Evolutionary conservation across 1,140 invertebrate species (phyloP), one percentile per base, ranked within the genome.

Genomic region (Goniozus legneri): DNA sequence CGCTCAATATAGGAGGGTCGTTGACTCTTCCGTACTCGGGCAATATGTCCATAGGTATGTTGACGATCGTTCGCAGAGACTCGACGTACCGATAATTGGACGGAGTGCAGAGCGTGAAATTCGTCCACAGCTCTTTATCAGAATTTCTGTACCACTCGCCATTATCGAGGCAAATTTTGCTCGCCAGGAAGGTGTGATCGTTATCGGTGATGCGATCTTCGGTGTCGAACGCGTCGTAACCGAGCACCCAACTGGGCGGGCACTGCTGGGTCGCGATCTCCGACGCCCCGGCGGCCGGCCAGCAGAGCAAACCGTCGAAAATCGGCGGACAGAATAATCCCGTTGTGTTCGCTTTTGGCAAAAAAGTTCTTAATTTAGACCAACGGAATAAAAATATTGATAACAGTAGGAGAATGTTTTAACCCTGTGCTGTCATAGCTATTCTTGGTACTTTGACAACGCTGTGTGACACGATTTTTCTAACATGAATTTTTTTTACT

Each of bases 261-360:
- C 65, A 80, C 12, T 52, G 64, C 13, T 64, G 50, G 12, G 30
- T 56, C 3, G 53, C 60, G 14, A 33, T 54, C 8, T 24, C 24
- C n/a, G 61, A 58, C 3, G 62, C 53, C 1, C 43, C 24, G 1
- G 67, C 66, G 12, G 37, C 43, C 2, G 68, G 59, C 75, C 75
- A 77, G 36, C 75, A 77, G 0, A 75, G 47, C 8, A 77, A 44
- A 2, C 63, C 65, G 31, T 77, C 75, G 51, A 75, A 77, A 0
- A 58, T 50, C 4, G 58, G 47, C 0, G 68, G 60, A 40, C 74
- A 76, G n/a, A n/a, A n/a, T n/a, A n/a, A n/a, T n/a, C n/a, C n/a
- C n/a, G n/a, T n/a, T n/a, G n/a, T n/a, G n/a, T n/a, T n/a, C n/a
- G n/a, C n/a, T n/a, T n/a, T n/a, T n/a, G n/a, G n/a, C n/a, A n/a